Conservation (phyloP, 2,113 vertebrate genomes). For the Caracal caracal region DNA sequence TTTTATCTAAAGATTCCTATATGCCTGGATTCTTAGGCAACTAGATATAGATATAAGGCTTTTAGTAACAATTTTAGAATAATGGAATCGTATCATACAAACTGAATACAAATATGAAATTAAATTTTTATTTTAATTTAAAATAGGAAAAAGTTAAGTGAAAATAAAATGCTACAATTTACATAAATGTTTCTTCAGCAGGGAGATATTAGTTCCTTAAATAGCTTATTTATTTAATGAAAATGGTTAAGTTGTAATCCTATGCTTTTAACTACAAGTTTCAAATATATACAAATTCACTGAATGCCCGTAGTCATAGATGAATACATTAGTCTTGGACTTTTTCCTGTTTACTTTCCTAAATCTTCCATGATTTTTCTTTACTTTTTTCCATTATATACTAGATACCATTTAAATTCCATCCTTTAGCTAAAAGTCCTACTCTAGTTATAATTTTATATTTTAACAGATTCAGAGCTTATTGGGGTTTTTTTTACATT, state of each 20-base stretch:
- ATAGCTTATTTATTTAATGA: background rate
- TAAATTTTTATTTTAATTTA: conserved; percentile 21
- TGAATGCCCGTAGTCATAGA: background rate
- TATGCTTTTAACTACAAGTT: background rate
- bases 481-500: background rate
- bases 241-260: background rate
- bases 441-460: background rate
- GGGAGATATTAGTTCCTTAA: background rate
- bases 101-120: background rate
- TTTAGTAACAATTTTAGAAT: background rate
- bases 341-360: background rate
- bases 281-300: background rate
- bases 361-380: background rate
- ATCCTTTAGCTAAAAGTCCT: background rate
- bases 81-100: background rate
- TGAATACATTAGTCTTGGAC: background rate
- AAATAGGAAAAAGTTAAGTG: background rate
- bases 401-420: background rate
- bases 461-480: background rate
- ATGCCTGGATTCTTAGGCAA: background rate
- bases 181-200: background rate
- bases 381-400: background rate
- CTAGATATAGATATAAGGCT: background rate
- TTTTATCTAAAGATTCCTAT: background rate
- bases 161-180: background rate